phyloP scores from a whole-genome alignment of 2,797 vertebrate species.

The Sciurus vulgaris region DNA sequence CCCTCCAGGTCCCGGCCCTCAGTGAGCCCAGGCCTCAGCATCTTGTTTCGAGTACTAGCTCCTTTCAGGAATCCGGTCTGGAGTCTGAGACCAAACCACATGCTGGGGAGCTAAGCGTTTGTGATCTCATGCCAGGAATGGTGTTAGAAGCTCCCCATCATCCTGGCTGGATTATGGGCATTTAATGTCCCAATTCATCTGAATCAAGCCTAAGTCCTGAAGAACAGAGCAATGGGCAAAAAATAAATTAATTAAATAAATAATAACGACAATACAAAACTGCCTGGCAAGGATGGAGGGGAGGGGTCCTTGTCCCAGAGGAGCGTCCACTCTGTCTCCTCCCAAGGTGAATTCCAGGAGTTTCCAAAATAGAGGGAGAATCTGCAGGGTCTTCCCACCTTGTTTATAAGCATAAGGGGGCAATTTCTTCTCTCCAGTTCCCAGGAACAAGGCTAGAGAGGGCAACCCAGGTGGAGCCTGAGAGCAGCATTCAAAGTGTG shows the following conservation, averaged over 20 bases:
- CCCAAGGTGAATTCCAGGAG: background rate
- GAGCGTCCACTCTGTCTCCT: background rate
- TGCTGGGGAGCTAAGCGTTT: background rate
- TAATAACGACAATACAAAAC: too few relatives aligned
- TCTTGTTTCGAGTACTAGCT: background rate
- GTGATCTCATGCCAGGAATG: background rate
- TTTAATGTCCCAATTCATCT: background rate
- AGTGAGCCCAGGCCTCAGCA: background rate
- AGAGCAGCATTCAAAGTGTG: background rate
- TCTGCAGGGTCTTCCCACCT: background rate
- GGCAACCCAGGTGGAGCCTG: background rate
- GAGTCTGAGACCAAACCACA: background rate
- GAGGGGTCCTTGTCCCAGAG: background rate
- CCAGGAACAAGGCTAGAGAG: background rate
- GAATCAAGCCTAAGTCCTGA: background rate
- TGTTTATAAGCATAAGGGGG: background rate
- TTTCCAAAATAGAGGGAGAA: slow-evolving; percentile 17
- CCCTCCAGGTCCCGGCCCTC: slow-evolving; percentile 58
- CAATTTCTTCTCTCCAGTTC: background rate
- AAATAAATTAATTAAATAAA: background rate
- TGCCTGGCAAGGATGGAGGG: background rate
- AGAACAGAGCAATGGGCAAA: background rate
- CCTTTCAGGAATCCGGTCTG: background rate
- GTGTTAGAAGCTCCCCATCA: background rate
- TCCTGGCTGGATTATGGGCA: background rate